Conservation (phyloP, 2,797 vertebrate genomes). For the Phoxinus dragarum region DNA sequence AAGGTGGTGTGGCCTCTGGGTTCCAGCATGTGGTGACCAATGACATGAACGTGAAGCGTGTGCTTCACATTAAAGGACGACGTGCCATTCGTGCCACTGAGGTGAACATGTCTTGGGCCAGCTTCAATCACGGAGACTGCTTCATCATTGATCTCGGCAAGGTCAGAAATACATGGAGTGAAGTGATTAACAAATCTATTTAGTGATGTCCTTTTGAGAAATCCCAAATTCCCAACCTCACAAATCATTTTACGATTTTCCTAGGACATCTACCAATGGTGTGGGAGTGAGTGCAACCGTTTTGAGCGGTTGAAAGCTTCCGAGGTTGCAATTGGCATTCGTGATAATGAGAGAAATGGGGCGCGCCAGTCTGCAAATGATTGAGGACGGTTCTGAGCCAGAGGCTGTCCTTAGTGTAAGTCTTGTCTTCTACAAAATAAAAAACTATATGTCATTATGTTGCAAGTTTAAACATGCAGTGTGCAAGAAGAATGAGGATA, state of each 20-base stretch:
- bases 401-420: conserved; percentile 69
- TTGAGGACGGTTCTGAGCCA: conserved; percentile 73
- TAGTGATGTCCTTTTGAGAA: not conserved
- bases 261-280: conserved; percentile 79
- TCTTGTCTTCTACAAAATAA: not conserved
- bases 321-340: conserved; percentile 73
- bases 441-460: not conserved
- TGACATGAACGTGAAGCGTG: conserved; percentile 49
- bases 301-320: conserved; percentile 75
- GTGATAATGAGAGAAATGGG: conserved; percentile 76
- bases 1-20: conserved; percentile 78
- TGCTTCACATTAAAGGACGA: conserved; percentile 76
- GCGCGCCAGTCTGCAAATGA: conserved; percentile 62
- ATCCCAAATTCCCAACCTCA: not conserved
- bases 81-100: conserved; percentile 68
- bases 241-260: not conserved
- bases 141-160: conserved; percentile 79
- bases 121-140: conserved; percentile 79
- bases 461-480: conserved; percentile 12
- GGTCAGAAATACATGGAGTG: conserved; percentile 60
- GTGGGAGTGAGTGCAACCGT: conserved; percentile 70
- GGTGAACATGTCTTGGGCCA: conserved; percentile 68
- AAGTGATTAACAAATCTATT: not conserved
- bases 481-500: not conserved
- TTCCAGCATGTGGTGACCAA: conserved; percentile 72